Evolutionary conservation across 2,888 invertebrate genomes (phyloP).

Genomic region (Pedicia rivosa): DNA sequence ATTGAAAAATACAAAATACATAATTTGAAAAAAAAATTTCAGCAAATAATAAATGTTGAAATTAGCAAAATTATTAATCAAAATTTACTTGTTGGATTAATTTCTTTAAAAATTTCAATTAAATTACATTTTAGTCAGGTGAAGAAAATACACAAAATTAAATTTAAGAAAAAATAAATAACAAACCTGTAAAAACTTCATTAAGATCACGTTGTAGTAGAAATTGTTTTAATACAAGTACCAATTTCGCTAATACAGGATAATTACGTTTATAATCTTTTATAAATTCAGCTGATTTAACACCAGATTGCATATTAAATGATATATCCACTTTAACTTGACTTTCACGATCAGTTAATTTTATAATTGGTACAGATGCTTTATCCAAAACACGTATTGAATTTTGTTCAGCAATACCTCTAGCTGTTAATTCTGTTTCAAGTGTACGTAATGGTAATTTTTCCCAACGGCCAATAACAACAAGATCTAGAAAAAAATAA

Average conservation of each 20-base stretch:
- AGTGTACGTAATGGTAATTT: conserved; percentile 80
- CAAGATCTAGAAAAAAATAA: conserved; percentile 36
- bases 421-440: conserved; percentile 76
- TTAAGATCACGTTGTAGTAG: conserved; percentile 94
- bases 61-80: too few species aligned
- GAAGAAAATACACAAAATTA: not conserved
- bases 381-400: conserved; percentile 93
- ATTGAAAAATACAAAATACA: too few species aligned
- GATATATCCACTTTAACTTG: conserved; percentile 94
- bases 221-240: conserved; percentile 97
- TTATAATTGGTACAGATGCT: conserved; percentile 97
- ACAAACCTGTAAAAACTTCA: conserved; percentile 82
- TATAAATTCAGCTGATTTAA: conserved; percentile 91
- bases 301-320: conserved; percentile 97
- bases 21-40: too few species aligned
- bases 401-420: conserved; percentile 76
- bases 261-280: conserved; percentile 77
- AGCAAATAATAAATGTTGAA: too few species aligned
- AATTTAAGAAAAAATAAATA: not conserved
- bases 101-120: not conserved
- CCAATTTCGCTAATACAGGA: conserved; percentile 83
- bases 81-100: too few species aligned
- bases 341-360: conserved; percentile 73
- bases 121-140: too few species aligned
- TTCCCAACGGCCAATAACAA: conserved; percentile 74